Percentiles rank a stretch among this genome's conserved stretches.
These are phyloP conservation scores for Nomada goodeniana DNA, from an alignment of 2,888 invertebrate species.

Conservation along the genomic window DNA sequence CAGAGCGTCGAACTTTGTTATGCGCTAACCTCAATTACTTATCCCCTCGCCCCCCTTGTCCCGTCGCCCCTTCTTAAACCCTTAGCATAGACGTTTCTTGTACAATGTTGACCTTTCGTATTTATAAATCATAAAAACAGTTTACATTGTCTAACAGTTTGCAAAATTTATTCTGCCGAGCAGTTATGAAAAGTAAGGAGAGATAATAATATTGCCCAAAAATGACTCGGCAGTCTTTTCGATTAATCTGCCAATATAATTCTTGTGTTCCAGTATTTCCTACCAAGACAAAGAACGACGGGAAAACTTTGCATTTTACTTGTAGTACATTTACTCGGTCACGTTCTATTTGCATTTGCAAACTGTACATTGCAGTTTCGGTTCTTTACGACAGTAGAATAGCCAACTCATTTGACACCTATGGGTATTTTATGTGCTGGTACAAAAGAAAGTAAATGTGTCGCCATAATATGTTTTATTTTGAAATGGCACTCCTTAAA, in stretches of 20 bases:
- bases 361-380: too few relatives aligned
- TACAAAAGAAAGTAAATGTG: too few relatives aligned
- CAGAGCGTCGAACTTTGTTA: background rate
- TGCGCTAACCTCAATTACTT: slow-evolving; percentile 33
- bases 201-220: background rate
- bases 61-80: background rate
- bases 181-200: background rate
- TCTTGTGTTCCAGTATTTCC: background rate
- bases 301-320: background rate
- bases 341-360: too few relatives aligned
- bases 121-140: background rate
- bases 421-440: too few relatives aligned
- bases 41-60: background rate
- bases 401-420: too few relatives aligned
- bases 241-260: background rate
- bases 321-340: too few relatives aligned
- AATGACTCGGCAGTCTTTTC: slow-evolving; percentile 48
- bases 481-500: too few relatives aligned
- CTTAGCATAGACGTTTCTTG: background rate
- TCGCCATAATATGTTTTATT: too few relatives aligned
- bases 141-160: background rate
- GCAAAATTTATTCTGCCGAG: background rate
- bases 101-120: background rate
- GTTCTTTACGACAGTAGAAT: too few relatives aligned
- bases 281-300: background rate